phyloP scores from a whole-genome alignment of 2,797 vertebrate species.

The Cuniculus paca region DNA sequence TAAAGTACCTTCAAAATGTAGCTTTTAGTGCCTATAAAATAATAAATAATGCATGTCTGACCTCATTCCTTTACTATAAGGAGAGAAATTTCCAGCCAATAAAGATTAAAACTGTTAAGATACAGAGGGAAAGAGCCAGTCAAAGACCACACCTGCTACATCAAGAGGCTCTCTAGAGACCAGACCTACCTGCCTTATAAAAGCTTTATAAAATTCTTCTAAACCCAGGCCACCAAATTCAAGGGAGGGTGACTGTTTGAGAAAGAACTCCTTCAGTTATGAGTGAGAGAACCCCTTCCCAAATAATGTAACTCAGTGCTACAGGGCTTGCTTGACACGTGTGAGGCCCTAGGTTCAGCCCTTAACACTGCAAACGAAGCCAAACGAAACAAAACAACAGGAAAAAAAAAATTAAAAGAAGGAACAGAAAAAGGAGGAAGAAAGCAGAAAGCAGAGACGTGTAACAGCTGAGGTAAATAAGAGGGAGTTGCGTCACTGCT shows the following conservation, averaged over 20 bases:
- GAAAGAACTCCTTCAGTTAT: not conserved
- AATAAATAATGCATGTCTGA: slow-evolving; percentile 38
- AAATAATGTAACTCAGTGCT: not conserved
- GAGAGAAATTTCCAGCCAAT: slow-evolving; percentile 9
- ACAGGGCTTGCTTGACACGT: not conserved
- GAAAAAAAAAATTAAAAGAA: not conserved
- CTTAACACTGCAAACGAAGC: not conserved
- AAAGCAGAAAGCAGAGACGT: not conserved
- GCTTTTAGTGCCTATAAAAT: slow-evolving; percentile 52
- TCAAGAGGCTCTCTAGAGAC: not conserved
- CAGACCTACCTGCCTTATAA: not conserved
- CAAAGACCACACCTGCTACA: not conserved
- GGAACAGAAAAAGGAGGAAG: not conserved
- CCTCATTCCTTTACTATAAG: slow-evolving; percentile 18
- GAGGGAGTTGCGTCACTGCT: not conserved
- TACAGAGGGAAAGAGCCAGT: not conserved
- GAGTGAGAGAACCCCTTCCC: not conserved
- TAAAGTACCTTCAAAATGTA: slow-evolving; percentile 69
- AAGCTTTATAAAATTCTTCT: not conserved
- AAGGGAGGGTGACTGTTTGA: not conserved
- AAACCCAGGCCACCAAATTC: not conserved
- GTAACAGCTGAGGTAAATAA: not conserved
- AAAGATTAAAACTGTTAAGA: slow-evolving; percentile 34
- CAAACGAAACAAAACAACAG: not conserved
- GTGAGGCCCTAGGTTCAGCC: not conserved